These are phyloP conservation scores for Aramus guarauna DNA, from an alignment of 2,113 vertebrate genomes.

Conservation along the genomic window DNA sequence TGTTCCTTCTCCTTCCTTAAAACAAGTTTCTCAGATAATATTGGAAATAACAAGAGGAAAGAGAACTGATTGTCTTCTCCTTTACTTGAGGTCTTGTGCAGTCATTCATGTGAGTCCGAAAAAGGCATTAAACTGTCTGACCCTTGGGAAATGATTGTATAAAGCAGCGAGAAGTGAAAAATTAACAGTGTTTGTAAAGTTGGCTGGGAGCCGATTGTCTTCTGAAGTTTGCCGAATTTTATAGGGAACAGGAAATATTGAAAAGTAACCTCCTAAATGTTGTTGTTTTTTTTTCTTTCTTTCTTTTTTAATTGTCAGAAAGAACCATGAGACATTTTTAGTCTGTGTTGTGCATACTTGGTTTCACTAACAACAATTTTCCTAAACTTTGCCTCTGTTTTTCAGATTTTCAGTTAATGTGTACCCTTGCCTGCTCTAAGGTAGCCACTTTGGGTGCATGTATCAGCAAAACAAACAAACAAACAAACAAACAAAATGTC, in stretches of 20 bases:
- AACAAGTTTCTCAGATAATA: not conserved
- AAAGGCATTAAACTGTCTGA: not conserved
- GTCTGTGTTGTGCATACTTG: not conserved
- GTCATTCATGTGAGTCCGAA: not conserved
- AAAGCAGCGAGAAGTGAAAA: not conserved
- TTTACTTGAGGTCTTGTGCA: not conserved
- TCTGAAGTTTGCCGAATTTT: not conserved
- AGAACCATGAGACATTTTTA: not conserved
- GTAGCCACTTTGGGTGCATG: not conserved
- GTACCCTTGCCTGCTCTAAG: rapidly evolving
- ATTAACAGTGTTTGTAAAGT: not conserved
- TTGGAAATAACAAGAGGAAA: not conserved
- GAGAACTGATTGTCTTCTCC: not conserved
- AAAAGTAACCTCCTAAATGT: not conserved
- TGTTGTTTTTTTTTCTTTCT: not conserved
- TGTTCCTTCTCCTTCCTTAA: not conserved
- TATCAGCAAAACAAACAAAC: no score
- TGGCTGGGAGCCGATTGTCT: not conserved
- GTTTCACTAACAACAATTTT: not conserved
- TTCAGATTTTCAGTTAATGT: not conserved
- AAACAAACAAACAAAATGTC: not conserved
- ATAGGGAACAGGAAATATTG: not conserved
- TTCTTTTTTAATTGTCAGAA: not conserved
- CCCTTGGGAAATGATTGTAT: not conserved
- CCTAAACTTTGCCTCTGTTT: not conserved